A percentile compares a stretch with the other conserved stretches of the same genome.
These are phyloP conservation scores for Halictus ligatus DNA, from an alignment of 2,888 invertebrate species.

Conservation along the genomic window DNA sequence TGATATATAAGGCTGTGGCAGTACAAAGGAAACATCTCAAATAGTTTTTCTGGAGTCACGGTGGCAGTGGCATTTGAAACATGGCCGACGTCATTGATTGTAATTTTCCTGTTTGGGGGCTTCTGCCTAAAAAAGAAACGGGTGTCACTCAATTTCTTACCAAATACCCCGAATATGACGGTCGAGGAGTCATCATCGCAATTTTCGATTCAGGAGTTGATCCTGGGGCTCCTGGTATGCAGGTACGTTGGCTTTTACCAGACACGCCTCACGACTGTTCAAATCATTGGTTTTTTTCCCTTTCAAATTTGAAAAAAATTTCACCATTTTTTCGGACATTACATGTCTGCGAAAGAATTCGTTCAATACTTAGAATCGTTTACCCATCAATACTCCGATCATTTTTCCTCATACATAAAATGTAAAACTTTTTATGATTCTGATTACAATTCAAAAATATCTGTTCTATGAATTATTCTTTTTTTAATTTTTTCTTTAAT, in stretches of 20 bases:
- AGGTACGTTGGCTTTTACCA: slow-evolving; percentile 86
- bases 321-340: background rate
- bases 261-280: slow-evolving; percentile 52
- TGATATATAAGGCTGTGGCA: slow-evolving; percentile 75
- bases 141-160: slow-evolving; percentile 94
- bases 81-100: slow-evolving; percentile 84
- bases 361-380: background rate
- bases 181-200: slow-evolving; percentile 95
- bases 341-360: background rate
- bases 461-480: background rate
- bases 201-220: slow-evolving; percentile 99
- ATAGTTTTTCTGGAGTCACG: slow-evolving; percentile 74
- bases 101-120: slow-evolving; percentile 92
- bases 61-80: slow-evolving; percentile 77
- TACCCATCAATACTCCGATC: slow-evolving; percentile 3
- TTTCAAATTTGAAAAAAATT: slow-evolving; percentile 9
- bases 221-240: slow-evolving; percentile 96
- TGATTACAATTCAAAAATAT: background rate
- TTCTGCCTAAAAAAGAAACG: slow-evolving; percentile 97
- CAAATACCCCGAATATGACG: slow-evolving; percentile 96
- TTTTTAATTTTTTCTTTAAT: background rate
- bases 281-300: slow-evolving; percentile 26
- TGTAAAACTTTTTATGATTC: slow-evolving; percentile 9
- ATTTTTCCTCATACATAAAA: background rate
- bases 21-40: slow-evolving; percentile 77